phyloP scores from a whole-genome alignment of 2,797 vertebrate genomes.

The Xenopus petersii region DNA sequence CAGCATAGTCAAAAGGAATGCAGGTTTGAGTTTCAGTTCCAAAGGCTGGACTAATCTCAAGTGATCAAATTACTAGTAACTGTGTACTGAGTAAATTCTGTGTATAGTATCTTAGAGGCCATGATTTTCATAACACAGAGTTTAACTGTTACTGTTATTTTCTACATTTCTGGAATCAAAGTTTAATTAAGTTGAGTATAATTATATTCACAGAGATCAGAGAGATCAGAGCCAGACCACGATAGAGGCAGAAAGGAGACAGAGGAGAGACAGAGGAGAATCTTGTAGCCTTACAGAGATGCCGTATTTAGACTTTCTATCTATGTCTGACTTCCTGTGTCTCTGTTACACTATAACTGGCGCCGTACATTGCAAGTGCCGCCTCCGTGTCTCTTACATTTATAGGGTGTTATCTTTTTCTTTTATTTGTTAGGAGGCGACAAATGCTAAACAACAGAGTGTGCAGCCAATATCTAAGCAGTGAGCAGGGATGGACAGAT shows the following conservation, averaged over 20 bases:
- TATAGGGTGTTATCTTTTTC: constrained; percentile 11
- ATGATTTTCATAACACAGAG: too few species aligned
- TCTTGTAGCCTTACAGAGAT: background rate
- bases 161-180: too few species aligned
- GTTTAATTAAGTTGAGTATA: too few species aligned
- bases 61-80: too few species aligned
- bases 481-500: background rate
- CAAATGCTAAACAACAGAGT: background rate
- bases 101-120: too few species aligned
- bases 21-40: too few species aligned
- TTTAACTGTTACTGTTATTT: too few species aligned
- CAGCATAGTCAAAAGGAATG: too few species aligned
- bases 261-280: background rate
- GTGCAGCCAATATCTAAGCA: background rate
- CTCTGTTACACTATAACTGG: constrained; percentile 1
- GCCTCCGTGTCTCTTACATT: constrained; percentile 2
- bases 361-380: background rate
- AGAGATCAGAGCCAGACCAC: background rate
- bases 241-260: constrained; percentile 2
- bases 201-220: background rate
- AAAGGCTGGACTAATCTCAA: too few species aligned
- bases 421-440: background rate
- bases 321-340: constrained; percentile 13
- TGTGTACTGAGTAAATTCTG: too few species aligned
- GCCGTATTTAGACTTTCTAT: constrained; percentile 27